phyloP scores from a whole-genome alignment of 92 coral and sea anemone species.

The Paragorgia papillata region DNA sequence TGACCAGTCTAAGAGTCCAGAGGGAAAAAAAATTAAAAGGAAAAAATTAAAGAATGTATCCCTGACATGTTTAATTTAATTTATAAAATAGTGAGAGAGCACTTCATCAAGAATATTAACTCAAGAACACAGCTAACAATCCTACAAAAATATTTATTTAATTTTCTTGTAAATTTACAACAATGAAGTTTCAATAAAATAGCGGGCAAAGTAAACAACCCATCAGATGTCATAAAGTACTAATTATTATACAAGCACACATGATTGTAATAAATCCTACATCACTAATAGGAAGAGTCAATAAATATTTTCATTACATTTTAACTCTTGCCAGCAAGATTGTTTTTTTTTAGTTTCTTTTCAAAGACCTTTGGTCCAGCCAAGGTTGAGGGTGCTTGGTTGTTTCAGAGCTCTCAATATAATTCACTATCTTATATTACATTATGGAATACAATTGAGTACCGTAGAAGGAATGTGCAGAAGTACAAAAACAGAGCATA shows the following conservation, averaged over 20 bases:
- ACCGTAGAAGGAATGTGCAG: no score
- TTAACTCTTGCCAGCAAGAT: neutral
- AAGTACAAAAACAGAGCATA: no score
- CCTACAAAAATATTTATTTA: constrained; percentile 43
- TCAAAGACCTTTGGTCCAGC: constrained; percentile 34
- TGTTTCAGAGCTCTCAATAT: no score
- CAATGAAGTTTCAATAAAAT: neutral
- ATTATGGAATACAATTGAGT: no score
- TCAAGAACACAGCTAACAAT: neutral
- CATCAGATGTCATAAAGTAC: neutral
- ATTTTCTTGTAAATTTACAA: constrained; percentile 17
- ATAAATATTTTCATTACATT: neutral
- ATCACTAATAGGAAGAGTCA: neutral
- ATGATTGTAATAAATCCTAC: neutral
- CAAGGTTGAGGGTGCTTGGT: no score
- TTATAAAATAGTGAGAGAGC: no score
- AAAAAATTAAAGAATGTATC: no score
- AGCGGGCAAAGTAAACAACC: neutral
- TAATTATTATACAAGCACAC: neutral
- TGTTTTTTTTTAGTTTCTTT: neutral
- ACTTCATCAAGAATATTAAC: no score
- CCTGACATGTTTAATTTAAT: no score
- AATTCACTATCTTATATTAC: no score
- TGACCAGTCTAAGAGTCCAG: no score
- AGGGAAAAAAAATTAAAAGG: no score